phyloP scores from a whole-genome alignment of 53 echinoderm and acorn worm species.

The Temnopleurus reevesii region DNA sequence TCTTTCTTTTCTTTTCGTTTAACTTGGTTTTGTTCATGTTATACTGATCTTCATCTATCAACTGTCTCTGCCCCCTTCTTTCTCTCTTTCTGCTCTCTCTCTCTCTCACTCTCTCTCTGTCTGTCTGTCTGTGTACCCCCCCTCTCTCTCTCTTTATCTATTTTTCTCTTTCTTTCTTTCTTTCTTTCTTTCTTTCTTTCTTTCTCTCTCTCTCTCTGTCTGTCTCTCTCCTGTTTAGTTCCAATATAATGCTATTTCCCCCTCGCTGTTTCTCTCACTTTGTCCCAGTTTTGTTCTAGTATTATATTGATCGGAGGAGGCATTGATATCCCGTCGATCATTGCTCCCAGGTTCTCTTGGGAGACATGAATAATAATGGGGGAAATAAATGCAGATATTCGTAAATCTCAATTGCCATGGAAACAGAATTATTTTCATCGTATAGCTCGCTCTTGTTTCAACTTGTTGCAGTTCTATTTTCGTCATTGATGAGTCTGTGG shows the following conservation, averaged over 20 bases:
- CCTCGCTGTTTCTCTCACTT: not conserved
- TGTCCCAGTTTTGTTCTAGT: not conserved
- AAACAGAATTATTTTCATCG: not conserved
- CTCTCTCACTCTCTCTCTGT: not conserved
- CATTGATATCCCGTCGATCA: constrained; percentile 2
- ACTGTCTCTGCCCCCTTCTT: not conserved
- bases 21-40: too few species aligned
- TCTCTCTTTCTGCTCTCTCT: not conserved
- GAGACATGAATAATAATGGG: not conserved
- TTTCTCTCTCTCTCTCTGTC: not conserved
- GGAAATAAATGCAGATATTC: not conserved
- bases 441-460: too few species aligned
- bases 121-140: too few species aligned
- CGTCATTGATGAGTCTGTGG: too few species aligned
- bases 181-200: not conserved
- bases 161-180: not conserved
- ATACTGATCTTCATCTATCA: not conserved
- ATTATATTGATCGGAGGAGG: not conserved
- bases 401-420: not conserved
- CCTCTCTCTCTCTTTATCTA: not conserved
- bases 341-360: not conserved
- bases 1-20: not conserved
- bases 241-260: too few species aligned
- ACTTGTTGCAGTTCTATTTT: too few species aligned
- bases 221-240: not conserved